Evolutionary conservation across 2,888 invertebrate species (phyloP), one percentile per base, ranked within the genome.

Genomic region (Hetaerina titia): DNA sequence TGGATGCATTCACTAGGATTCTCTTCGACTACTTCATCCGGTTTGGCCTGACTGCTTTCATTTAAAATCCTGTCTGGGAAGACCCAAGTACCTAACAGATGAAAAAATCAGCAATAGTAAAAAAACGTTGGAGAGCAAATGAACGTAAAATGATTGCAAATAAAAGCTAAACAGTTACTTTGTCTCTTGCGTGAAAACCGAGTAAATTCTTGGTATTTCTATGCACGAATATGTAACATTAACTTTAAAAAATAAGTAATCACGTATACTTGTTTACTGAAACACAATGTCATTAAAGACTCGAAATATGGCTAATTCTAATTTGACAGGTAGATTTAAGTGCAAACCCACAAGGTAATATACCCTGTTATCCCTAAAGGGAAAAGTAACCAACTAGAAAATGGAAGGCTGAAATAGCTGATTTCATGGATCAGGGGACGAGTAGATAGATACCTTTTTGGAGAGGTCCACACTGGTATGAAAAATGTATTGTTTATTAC

Each of bases 1-100:
- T 94, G 90, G 15, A 87, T 45, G 31, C 88, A 69, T 11, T 89
- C 89, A 57, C 31, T n/a, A 9, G 89, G 57, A 63, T 89, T 95
- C 13, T 15, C 19, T 56, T 31, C 22, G 1, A 56, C 1, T 1
- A 69, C 7, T 22, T 92, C 74, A 6, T 92, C 92, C n/a, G 92
- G 56, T n/a, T 92, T 74, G 17, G 56, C 56, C 2, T 15, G 13
- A 15, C 8, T 69, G 25, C n/a, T 92, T 74, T 92, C 69, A n/a
- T 25, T 13, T 22, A 5, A 2, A 69, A 45, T 13, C 22, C 15
- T 64, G 69, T 92, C 92, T 19, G 92, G 92, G 56, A 92, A 92
- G 19, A 92, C 69, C 92, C 92, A 92, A 11, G 22, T 74, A 15
- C 92, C 92, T 92, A n/a, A 45, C 15, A 88, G 11, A 69, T 63